These are phyloP conservation scores for Saccostrea cuccullata DNA, from an alignment of 1,140 invertebrate species.

Conservation along the genomic window DNA sequence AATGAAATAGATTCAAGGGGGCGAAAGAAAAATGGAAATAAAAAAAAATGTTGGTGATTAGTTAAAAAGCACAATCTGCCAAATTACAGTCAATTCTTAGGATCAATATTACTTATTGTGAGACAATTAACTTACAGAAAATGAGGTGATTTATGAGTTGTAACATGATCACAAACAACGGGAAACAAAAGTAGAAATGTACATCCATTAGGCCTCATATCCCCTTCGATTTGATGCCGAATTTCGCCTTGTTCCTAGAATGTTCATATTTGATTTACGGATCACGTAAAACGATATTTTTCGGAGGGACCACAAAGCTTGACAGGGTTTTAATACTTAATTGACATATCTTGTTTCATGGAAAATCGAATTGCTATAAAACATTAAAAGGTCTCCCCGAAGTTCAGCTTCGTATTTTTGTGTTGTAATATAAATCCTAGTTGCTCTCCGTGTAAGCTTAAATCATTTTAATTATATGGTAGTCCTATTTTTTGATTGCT, in stretches of 20 bases:
- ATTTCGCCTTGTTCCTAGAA: not conserved
- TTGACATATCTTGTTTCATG: not conserved
- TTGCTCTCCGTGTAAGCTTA: too few species aligned
- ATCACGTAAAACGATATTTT: not conserved
- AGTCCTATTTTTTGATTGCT: too few species aligned
- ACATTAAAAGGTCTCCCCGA: not conserved
- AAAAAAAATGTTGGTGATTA: too few species aligned
- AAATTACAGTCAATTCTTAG: not conserved
- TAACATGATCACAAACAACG: not conserved
- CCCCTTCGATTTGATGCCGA: not conserved
- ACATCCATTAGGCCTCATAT: not conserved
- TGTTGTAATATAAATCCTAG: not conserved
- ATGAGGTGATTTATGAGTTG: not conserved
- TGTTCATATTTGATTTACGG: not conserved
- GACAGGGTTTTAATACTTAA: not conserved
- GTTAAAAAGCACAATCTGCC: too few species aligned
- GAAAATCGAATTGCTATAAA: conserved; percentile 8
- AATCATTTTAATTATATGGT: too few species aligned
- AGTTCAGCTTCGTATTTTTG: not conserved
- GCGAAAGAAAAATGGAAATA: too few species aligned
- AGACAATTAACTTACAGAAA: not conserved
- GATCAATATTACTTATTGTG: not conserved
- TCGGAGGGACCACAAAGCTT: not conserved
- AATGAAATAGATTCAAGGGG: too few species aligned
- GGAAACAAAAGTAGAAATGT: not conserved